Evolutionary conservation across 2,888 invertebrate species (phyloP), one percentile per base, ranked within the genome.

Genomic region (Rhagonycha lutea): DNA sequence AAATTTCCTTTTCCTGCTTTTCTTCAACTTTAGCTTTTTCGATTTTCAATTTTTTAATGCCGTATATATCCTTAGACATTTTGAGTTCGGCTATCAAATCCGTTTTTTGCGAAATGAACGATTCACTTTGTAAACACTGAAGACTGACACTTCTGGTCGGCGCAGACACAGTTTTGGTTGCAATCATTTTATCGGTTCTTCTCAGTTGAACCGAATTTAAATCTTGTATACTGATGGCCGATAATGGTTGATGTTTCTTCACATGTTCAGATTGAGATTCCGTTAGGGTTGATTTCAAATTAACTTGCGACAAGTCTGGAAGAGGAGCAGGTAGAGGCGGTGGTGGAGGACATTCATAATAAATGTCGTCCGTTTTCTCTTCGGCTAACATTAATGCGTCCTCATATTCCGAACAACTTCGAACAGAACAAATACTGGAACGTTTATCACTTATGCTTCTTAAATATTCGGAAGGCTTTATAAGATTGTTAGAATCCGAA

Each of bases 51-150:
- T 97, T 97, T 88, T 95, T 95, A 72, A 98, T 96, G n/a, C 97
- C 97, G 1, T 95, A 94, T 79, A 97, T 96, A 86, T 97, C 96
- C 87, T 94, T 96, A 65, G 96, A 96, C 90, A 96, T 92, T 88
- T 97, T 97, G 77, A 98, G 88, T 85, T 98, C 98, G 68, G 96
- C 97, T 79, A 98, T 97, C 68, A 98, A 89, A 87, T 97, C 96
- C 26, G 93, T 95, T 87, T 96, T 96, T 79, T 92, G 94, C 70
- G 91, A 91, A 82, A 92, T 90, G 88, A 92, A 95, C 67, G 92
- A 91, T 79, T 94, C 94, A 75, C 91, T 91, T 73, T 93, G 91
- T 61, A 93, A 87, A 82, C 93, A 93, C 86, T 94, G 94, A 86
- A 95, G 90, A 83, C 94, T 94, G 83, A 95, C 91, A 82, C 94